Conservation (phyloP, 1,140 invertebrate genomes). For the Drusus annulatus region DNA sequence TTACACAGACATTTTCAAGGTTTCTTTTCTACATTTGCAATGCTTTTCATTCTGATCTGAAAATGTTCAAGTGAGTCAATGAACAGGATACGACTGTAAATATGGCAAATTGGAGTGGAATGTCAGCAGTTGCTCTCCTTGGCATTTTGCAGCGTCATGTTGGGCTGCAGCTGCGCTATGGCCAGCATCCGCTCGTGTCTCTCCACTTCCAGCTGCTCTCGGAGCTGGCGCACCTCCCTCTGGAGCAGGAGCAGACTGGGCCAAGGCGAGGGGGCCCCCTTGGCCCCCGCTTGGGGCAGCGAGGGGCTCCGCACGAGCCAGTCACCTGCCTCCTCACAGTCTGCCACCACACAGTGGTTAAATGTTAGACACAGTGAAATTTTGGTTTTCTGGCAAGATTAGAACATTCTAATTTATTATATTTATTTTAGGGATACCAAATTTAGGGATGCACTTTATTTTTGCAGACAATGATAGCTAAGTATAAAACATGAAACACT, state of each 20-base stretch:
- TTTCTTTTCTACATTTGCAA: too few relatives aligned
- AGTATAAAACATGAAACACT: too few relatives aligned
- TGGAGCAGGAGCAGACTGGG: conserved; percentile 67
- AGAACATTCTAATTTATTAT: not conserved
- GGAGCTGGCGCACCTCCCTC: conserved; percentile 67
- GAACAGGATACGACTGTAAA: too few relatives aligned
- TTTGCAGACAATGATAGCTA: too few relatives aligned
- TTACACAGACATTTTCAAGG: too few relatives aligned
- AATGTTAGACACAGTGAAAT: conserved; percentile 22
- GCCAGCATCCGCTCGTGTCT: conserved; percentile 69
- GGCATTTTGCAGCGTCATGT: conserved; percentile 65
- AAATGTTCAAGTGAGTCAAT: too few relatives aligned
- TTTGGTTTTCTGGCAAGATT: not conserved
- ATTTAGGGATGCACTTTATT: too few relatives aligned
- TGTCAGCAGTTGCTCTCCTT: conserved; percentile 70
- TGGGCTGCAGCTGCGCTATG: conserved; percentile 65
- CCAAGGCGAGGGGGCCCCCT: conserved; percentile 65
- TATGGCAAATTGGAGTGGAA: too few relatives aligned
- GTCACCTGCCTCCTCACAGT: conserved; percentile 68
- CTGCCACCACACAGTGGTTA: conserved; percentile 60
- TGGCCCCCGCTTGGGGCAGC: conserved; percentile 65
- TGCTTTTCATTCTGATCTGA: too few relatives aligned
- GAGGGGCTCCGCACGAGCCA: conserved; percentile 68
- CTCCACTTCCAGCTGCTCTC: conserved; percentile 67
- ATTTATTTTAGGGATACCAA: too few relatives aligned